Evolutionary conservation across 2,888 invertebrate species (phyloP).

Genomic region (Heptascelio sp.): DNA sequence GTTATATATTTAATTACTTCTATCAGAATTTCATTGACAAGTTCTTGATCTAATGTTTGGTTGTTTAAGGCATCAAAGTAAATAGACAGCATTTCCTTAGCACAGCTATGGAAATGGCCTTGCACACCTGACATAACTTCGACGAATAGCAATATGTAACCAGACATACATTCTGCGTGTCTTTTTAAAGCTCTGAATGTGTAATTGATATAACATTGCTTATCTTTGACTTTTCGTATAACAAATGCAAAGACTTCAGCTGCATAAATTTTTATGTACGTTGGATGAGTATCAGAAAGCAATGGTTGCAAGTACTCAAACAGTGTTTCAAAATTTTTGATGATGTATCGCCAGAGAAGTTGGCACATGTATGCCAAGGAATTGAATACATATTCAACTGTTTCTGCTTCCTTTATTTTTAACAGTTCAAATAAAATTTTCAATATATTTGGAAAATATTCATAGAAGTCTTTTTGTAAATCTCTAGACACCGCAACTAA

Average conservation of each 20-base stretch:
- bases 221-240: slow-evolving; percentile 95
- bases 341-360: slow-evolving; percentile 94
- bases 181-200: slow-evolving; percentile 89
- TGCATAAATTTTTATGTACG: slow-evolving; percentile 97
- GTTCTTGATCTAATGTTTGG: slow-evolving; percentile 83
- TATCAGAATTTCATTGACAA: slow-evolving; percentile 89
- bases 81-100: slow-evolving; percentile 90
- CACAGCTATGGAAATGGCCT: slow-evolving; percentile 95
- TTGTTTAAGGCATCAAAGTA: slow-evolving; percentile 88
- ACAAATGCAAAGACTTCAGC: slow-evolving; percentile 99
- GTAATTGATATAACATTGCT: slow-evolving; percentile 90
- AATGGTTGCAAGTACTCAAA: slow-evolving; percentile 92
- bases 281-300: slow-evolving; percentile 92
- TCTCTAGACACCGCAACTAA: slow-evolving; percentile 96
- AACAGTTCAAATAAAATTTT: slow-evolving; percentile 90
- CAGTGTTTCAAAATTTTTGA: slow-evolving; percentile 92
- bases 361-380: slow-evolving; percentile 97
- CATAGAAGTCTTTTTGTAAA: slow-evolving; percentile 96
- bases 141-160: slow-evolving; percentile 96
- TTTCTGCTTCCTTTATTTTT: slow-evolving; percentile 93
- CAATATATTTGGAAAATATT: slow-evolving; percentile 93
- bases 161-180: slow-evolving; percentile 90
- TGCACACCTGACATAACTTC: slow-evolving; percentile 95
- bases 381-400: slow-evolving; percentile 95
- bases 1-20: slow-evolving; percentile 89